Evolutionary conservation across 2,797 vertebrate genomes (phyloP).

Genomic region (Brachymystax lenok): DNA sequence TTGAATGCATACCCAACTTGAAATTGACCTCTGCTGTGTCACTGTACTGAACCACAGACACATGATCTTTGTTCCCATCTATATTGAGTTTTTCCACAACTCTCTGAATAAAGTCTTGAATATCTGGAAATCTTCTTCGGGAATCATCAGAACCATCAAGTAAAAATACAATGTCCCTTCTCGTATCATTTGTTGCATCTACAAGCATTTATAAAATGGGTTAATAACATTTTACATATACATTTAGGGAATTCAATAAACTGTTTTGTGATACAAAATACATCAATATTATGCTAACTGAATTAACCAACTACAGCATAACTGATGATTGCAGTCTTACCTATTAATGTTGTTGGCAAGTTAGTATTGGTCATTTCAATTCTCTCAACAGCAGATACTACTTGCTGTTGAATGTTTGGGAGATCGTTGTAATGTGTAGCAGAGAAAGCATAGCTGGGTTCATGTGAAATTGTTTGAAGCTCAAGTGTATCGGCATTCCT

Average conservation of each 20-base stretch:
- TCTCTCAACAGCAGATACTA: slow-evolving; percentile 47
- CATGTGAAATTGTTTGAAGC: slow-evolving; percentile 63
- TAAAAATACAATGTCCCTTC: slow-evolving; percentile 78
- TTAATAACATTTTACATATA: slow-evolving; percentile 17
- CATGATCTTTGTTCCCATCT: slow-evolving; percentile 57
- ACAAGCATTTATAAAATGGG: slow-evolving; percentile 27
- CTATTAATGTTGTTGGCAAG: slow-evolving; percentile 37
- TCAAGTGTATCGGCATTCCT: slow-evolving; percentile 65
- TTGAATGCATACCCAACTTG: slow-evolving; percentile 63
- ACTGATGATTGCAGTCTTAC: slow-evolving; percentile 53
- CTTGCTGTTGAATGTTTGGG: slow-evolving; percentile 54
- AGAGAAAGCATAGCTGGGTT: slow-evolving; percentile 57
- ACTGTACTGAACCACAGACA: slow-evolving; percentile 76
- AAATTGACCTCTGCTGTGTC: slow-evolving; percentile 66
- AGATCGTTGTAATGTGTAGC: slow-evolving; percentile 52
- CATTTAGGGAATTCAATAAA: slow-evolving; percentile 1
- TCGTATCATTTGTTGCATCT: slow-evolving; percentile 63
- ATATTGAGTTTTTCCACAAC: slow-evolving; percentile 64
- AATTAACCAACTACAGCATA: not conserved
- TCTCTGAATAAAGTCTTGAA: slow-evolving; percentile 72
- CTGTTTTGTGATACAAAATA: not conserved
- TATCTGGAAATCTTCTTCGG: slow-evolving; percentile 60
- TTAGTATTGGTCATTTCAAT: slow-evolving; percentile 25
- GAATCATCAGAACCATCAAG: slow-evolving; percentile 77
- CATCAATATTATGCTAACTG: not conserved